A percentile compares a stretch with the other conserved stretches of the same genome.
Conservation (phyloP, 2,888 invertebrate genomes). For the Caenorhabditis imperialis region DNA sequence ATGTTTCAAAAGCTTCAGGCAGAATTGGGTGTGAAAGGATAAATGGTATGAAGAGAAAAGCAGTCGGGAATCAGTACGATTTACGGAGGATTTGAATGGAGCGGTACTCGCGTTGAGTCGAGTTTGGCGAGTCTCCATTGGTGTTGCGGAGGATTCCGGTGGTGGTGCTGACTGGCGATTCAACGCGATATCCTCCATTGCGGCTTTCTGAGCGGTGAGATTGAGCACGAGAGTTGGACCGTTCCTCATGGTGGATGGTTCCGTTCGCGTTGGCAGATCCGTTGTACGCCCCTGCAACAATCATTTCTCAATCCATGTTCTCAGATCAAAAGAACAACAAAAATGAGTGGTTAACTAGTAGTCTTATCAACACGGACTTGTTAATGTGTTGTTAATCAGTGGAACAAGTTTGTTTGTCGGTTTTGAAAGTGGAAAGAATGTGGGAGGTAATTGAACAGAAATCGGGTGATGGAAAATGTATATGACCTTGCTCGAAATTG, state of each 20-base stretch:
- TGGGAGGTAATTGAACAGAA: too few species aligned
- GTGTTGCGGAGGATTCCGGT: conserved; percentile 64
- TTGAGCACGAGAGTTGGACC: conserved; percentile 51
- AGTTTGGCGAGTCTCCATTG: conserved; percentile 41
- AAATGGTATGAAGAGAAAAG: conserved; percentile 4
- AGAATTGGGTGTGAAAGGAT: conserved; percentile 33
- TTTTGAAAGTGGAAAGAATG: background rate
- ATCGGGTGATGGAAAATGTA: background rate
- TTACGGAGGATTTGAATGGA: conserved; percentile 70
- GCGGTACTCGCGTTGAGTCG: conserved; percentile 61
- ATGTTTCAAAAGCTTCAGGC: conserved; percentile 50
- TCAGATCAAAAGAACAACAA: background rate
- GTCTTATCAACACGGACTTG: too few species aligned
- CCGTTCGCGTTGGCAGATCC: conserved; percentile 29
- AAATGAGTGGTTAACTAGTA: too few species aligned
- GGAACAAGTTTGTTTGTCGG: conserved; percentile 16
- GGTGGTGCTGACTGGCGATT: conserved; percentile 66
- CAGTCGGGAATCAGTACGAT: conserved; percentile 49
- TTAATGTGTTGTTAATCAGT: conserved; percentile 42
- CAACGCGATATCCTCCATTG: conserved; percentile 67
- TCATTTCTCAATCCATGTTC: background rate
- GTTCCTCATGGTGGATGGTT: conserved; percentile 42
- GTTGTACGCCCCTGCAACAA: conserved; percentile 34
- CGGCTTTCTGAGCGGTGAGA: conserved; percentile 59
- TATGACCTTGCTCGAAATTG: conserved; percentile 68